Conservation (phyloP, 2,113 vertebrate species). For the Melanostigma gelatinosum region DNA sequence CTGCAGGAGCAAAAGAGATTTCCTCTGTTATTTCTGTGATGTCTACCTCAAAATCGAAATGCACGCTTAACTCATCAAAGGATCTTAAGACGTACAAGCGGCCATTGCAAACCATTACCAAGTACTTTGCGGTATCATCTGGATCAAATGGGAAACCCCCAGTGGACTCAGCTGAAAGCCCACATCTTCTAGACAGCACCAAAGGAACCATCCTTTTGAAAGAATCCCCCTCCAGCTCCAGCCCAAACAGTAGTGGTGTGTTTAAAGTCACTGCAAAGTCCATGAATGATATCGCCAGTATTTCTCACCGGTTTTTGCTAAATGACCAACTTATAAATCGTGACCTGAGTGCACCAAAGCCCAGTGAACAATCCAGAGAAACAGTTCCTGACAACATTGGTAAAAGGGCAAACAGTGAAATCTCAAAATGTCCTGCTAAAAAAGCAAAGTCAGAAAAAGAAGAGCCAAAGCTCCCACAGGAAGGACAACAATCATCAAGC, state of each 20-base stretch:
- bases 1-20: conserved; percentile 61
- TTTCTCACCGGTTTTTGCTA: conserved; percentile 64
- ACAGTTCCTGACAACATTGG: conserved; percentile 76
- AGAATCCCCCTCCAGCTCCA: conserved; percentile 80
- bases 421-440: conserved; percentile 83
- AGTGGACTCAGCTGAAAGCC: conserved; percentile 77
- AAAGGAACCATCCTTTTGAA: conserved; percentile 84
- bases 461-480: conserved; percentile 80
- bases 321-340: neutral
- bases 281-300: conserved; percentile 84
- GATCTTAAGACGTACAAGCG: conserved; percentile 83
- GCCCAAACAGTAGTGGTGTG: conserved; percentile 80
- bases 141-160: conserved; percentile 81
- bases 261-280: conserved; percentile 83
- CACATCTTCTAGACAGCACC: conserved; percentile 71
- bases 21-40: conserved; percentile 54
- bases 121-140: conserved; percentile 71
- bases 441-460: conserved; percentile 83
- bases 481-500: conserved; percentile 81
- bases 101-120: conserved; percentile 78
- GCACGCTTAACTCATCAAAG: conserved; percentile 80
- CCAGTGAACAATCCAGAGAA: conserved; percentile 83
- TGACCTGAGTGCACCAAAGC: conserved; percentile 74
- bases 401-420: conserved; percentile 82
- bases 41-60: conserved; percentile 76